Evolutionary conservation across 2,888 invertebrate genomes (phyloP), one percentile per base, ranked within the genome.

Genomic region (Xanthia icteritia): DNA sequence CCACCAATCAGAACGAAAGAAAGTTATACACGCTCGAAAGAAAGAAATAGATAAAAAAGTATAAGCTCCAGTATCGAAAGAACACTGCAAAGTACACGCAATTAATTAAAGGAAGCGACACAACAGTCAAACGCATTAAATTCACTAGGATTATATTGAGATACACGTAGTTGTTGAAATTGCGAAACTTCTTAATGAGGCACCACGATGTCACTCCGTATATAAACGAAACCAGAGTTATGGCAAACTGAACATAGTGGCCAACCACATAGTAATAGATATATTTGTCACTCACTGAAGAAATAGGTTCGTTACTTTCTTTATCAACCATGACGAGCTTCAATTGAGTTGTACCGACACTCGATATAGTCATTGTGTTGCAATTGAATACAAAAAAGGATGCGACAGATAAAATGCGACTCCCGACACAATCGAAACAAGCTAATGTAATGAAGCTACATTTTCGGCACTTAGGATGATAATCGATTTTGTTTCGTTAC

Each of bases 181-280:
- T 60, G 13, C 80, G 81, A 36, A 84, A 82, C 20, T 84, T 84
- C 5, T 13, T 74, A 0, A 82, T 54, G 11, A 82, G 13, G 48
- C 56, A 80, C 84, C 84, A 82, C 0, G 84, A 84, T 27, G 36
- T 65, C 17, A 82, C 27, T 56, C 75, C 81, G n/a, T 84, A 82
- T n/a, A 58, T 65, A 17, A 75, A 75, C 13, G 71, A 48, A 0
- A 23, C 3, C 2, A 82, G 9, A n/a, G 60, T 76, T 6, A 65
- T 15, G 5, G 31, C 9, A 3, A 66, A 11, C 13, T 69, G 65
- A 8, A 77, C 0, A 23, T 66, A 69, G 31, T 76, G 58, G 4
- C 45, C 65, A 8, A 77, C 20, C 15, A 36, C 39, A 17, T 82
- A 70, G n/a, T 31, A 31, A 23, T 11, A 2, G 0, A n/a, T 15